A percentile compares a stretch with the other conserved stretches of the same genome.
Evolutionary conservation across 1,140 invertebrate genomes (phyloP).

Genomic region (Lethrus apterus): DNA sequence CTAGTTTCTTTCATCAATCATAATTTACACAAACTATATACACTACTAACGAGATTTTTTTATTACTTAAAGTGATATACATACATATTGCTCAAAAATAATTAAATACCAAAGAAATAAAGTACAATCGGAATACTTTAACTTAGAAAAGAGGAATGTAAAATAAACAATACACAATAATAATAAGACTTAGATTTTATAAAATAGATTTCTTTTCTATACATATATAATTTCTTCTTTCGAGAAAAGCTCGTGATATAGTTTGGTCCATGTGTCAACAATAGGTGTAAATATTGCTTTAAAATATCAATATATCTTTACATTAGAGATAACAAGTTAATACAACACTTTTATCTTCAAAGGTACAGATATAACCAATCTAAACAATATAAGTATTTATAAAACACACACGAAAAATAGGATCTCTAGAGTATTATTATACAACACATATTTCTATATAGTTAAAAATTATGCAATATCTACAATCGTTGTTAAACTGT

Average conservation of each 20-base stretch:
- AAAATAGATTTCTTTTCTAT: slow-evolving; percentile 10
- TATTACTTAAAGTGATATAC: too few species aligned
- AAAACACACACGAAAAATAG: slow-evolving; percentile 12
- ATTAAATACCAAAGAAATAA: slow-evolving; percentile 10
- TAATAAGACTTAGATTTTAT: slow-evolving; percentile 3
- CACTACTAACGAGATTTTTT: slow-evolving; percentile 12
- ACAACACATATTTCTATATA: slow-evolving; percentile 8
- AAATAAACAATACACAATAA: slow-evolving; percentile 3
- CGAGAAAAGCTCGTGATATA: slow-evolving; percentile 13
- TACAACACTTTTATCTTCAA: too few species aligned
- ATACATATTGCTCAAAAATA: slow-evolving; percentile 10
- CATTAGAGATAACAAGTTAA: not conserved
- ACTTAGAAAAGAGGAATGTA: slow-evolving; percentile 4
- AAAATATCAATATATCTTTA: not conserved
- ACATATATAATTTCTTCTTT: slow-evolving; percentile 7
- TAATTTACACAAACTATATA: slow-evolving; percentile 13
- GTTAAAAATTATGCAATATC: slow-evolving; percentile 15
- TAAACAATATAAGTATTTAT: slow-evolving; percentile 5
- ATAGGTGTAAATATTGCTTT: slow-evolving; percentile 13
- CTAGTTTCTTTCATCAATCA: not conserved
- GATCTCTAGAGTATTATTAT: slow-evolving; percentile 8
- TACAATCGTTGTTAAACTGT: slow-evolving; percentile 7
- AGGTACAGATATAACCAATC: too few species aligned
- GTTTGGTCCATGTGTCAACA: slow-evolving; percentile 14
- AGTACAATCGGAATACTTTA: not conserved